Conservation (phyloP, 2,797 vertebrate genomes). For the Ispidina lecontei region DNA sequence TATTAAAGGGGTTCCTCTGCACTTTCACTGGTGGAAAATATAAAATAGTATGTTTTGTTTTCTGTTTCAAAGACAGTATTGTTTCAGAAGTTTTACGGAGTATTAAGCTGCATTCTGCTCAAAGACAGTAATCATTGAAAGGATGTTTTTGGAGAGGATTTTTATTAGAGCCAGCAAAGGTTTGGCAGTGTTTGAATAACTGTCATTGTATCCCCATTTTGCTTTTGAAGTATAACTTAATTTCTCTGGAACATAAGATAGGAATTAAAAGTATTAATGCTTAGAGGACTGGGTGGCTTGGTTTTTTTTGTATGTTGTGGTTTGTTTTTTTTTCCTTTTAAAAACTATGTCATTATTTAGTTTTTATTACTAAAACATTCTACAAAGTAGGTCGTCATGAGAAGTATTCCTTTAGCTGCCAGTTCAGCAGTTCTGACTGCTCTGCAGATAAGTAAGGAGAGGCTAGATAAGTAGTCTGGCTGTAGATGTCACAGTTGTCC, state of each 20-base stretch:
- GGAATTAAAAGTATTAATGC: neutral
- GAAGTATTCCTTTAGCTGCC: neutral
- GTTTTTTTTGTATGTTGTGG: too few species aligned
- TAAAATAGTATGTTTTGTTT: neutral
- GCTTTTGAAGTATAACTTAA: neutral
- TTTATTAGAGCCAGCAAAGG: neutral
- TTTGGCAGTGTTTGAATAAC: neutral
- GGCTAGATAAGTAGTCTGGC: neutral
- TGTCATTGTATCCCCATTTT: neutral
- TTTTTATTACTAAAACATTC: neutral
- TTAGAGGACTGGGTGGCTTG: neutral
- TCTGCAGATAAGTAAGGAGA: neutral
- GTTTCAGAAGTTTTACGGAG: neutral
- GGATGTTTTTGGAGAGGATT: neutral
- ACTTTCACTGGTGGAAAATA: neutral
- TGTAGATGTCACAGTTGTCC: slow-evolving; percentile 71
- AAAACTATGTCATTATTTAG: neutral
- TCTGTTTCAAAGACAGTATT: neutral
- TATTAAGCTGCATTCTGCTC: neutral
- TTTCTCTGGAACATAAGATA: neutral
- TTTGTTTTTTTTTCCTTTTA: neutral
- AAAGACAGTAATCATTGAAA: neutral
- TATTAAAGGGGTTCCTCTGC: neutral
- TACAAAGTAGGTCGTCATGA: neutral
- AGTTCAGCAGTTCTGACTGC: neutral